Conservation (phyloP, 2,113 vertebrate species). For the Hoplias malabaricus region DNA sequence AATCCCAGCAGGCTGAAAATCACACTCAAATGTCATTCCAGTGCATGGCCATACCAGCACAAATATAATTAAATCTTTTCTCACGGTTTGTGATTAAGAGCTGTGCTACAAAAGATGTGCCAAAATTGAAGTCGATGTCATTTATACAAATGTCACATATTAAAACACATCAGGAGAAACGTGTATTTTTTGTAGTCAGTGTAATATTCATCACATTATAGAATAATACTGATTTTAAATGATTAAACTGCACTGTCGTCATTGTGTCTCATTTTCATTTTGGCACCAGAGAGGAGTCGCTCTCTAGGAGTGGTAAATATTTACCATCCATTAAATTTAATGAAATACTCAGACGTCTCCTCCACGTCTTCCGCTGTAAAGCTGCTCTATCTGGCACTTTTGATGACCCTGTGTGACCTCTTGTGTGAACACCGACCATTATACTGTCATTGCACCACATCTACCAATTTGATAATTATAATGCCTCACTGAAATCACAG, state of each 20-base stretch:
- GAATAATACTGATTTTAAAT: neutral
- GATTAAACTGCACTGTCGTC: neutral
- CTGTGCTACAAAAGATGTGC: neutral
- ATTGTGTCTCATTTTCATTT: neutral
- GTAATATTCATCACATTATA: neutral
- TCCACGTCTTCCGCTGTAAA: constrained; percentile 3
- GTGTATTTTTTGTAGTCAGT: neutral
- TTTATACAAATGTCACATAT: neutral
- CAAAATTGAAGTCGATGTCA: neutral
- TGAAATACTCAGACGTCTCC: constrained; percentile 17
- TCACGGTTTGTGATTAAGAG: neutral
- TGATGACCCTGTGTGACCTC: constrained; percentile 13
- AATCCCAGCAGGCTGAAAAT: neutral
- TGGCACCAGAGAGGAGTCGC: neutral
- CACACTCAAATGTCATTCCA: neutral
- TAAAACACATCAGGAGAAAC: neutral
- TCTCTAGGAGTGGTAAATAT: constrained; percentile 18
- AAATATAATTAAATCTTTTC: neutral
- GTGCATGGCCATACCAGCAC: neutral
- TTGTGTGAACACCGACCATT: neutral
- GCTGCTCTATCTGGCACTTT: neutral
- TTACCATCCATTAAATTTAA: constrained; percentile 32
- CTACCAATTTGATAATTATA: neutral
- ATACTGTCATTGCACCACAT: neutral
- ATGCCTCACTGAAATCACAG: too few relatives aligned